phyloP scores from a whole-genome alignment of 2,113 vertebrate genomes.

The Charina bottae region DNA sequence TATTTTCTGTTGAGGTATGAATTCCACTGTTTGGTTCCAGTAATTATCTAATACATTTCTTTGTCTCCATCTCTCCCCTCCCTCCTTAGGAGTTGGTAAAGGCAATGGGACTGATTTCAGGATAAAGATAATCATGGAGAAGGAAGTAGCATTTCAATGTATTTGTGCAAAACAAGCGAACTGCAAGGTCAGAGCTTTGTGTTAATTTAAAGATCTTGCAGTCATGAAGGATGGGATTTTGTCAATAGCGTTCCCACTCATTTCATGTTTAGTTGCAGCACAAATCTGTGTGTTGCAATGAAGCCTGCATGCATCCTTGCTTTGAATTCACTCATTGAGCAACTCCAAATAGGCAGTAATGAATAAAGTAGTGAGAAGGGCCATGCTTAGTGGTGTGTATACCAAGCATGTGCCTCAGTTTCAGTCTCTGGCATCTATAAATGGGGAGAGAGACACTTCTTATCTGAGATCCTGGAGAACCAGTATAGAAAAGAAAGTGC shows the following conservation, averaged over 20 bases:
- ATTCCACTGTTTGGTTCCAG: background rate
- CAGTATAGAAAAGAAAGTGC: background rate
- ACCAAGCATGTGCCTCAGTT: background rate
- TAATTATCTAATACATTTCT: background rate
- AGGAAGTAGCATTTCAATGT: conserved; percentile 80
- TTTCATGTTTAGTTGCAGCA: background rate
- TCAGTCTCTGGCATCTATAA: background rate
- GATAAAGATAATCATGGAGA: conserved; percentile 81
- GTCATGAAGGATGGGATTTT: background rate
- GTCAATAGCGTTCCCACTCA: background rate
- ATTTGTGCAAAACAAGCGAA: conserved; percentile 81
- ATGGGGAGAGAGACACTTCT: background rate
- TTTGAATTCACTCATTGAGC: background rate
- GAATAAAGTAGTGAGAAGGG: background rate
- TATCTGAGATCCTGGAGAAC: background rate
- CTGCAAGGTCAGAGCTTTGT: conserved; percentile 77
- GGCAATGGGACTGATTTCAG: conserved; percentile 87
- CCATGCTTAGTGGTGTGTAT: background rate
- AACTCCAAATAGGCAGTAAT: background rate
- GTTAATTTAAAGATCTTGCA: background rate
- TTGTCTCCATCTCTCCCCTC: background rate
- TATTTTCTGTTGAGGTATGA: background rate
- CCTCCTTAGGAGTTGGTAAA: conserved; percentile 84
- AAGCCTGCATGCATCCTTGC: background rate
- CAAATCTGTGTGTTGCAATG: background rate